Conservation (phyloP, 2,113 vertebrate species). For the Eidolon helvum region DNA sequence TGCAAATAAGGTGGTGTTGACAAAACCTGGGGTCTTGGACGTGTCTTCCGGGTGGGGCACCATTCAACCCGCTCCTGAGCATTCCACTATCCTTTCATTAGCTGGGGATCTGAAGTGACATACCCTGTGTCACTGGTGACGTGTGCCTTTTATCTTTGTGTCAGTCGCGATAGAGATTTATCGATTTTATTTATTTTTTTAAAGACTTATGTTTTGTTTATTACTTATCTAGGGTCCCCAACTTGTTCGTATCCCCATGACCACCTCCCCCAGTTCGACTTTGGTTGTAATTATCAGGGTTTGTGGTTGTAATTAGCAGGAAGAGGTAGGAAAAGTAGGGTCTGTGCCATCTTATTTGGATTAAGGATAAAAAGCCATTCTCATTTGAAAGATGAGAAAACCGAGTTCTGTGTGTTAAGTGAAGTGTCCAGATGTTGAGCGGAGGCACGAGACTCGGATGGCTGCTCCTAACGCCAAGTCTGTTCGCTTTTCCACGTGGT, state of each 20-base stretch:
- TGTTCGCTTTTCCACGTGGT: background rate
- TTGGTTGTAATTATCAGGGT: too few species aligned
- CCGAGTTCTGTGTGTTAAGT: background rate
- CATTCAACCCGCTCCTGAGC: background rate
- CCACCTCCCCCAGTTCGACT: background rate
- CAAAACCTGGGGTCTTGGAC: background rate
- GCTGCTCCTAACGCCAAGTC: background rate
- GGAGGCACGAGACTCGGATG: background rate
- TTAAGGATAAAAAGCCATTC: background rate
- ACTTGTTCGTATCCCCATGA: background rate
- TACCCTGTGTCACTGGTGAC: too few species aligned
- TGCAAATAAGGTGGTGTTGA: background rate
- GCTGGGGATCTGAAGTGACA: background rate
- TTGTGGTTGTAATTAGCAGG: background rate
- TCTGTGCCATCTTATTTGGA: background rate
- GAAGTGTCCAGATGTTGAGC: too few species aligned
- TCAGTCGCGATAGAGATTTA: background rate
- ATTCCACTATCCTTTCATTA: background rate
- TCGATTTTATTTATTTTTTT: background rate
- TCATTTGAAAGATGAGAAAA: background rate
- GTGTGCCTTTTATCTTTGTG: background rate
- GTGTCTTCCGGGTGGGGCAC: background rate
- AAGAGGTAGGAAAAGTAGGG: too few species aligned
- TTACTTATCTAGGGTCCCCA: background rate
- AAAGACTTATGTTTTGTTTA: background rate